Percentiles rank a stretch among this genome's conserved stretches.
Conservation (phyloP, 35 echinoderm and acorn worm genomes). For the Eucidaris tribuloides region DNA sequence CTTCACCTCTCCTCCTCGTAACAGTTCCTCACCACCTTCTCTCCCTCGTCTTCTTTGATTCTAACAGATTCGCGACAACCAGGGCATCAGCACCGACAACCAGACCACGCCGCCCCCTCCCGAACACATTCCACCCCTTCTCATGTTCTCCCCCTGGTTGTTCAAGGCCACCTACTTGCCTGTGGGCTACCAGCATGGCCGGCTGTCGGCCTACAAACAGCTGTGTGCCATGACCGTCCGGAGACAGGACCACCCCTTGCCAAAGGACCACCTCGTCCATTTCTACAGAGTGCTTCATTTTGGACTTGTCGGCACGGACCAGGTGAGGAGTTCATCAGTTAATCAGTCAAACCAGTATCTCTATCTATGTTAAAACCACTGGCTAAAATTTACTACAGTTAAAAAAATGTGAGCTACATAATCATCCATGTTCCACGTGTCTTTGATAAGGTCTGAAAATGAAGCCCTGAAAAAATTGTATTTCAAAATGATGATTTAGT, state of each 20-base stretch:
- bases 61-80: slow-evolving; percentile 85
- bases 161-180: slow-evolving; percentile 82
- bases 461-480: too few relatives aligned
- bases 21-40: too few relatives aligned
- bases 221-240: slow-evolving; percentile 86
- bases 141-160: slow-evolving; percentile 85
- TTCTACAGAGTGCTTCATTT: slow-evolving; percentile 90
- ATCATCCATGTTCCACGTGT: too few relatives aligned
- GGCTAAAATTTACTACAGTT: too few relatives aligned
- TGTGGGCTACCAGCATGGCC: slow-evolving; percentile 69
- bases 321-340: too few relatives aligned
- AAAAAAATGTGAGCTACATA: too few relatives aligned
- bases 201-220: slow-evolving; percentile 80
- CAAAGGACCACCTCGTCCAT: slow-evolving; percentile 85
- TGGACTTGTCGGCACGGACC: slow-evolving; percentile 89
- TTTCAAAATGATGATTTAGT: too few relatives aligned
- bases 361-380: too few relatives aligned
- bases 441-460: too few relatives aligned
- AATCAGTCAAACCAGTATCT: too few relatives aligned
- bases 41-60: too few relatives aligned
- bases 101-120: slow-evolving; percentile 95
- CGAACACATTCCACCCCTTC: slow-evolving; percentile 92
- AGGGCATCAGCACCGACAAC: slow-evolving; percentile 89
- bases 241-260: slow-evolving; percentile 77
- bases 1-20: too few relatives aligned